Conservation (phyloP, 2,888 invertebrate genomes). For the Apamea epomidion region DNA sequence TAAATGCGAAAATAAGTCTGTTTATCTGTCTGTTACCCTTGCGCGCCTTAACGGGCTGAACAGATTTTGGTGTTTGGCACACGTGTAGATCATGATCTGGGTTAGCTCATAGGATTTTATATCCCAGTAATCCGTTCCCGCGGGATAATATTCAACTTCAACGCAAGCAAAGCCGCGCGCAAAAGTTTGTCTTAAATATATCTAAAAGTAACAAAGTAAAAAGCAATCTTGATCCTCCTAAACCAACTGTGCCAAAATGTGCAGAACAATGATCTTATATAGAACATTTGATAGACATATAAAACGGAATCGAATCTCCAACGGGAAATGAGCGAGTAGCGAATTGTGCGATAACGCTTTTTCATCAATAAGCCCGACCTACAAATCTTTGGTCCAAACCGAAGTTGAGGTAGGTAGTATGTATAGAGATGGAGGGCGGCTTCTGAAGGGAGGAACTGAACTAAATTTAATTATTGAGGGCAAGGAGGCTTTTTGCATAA, state of each 20-base stretch:
- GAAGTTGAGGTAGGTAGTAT: constrained; percentile 19
- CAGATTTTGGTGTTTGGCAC: background rate
- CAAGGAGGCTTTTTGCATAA: constrained; percentile 30
- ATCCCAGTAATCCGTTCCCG: background rate
- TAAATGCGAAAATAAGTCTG: background rate
- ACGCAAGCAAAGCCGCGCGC: background rate
- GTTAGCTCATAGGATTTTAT: background rate
- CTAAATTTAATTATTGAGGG: constrained; percentile 47
- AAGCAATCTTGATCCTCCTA: background rate
- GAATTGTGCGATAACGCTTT: constrained; percentile 73
- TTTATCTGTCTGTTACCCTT: background rate
- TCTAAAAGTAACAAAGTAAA: background rate
- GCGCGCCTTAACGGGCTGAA: background rate
- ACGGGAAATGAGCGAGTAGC: constrained; percentile 72
- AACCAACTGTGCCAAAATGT: constrained; percentile 18
- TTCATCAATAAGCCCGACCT: constrained; percentile 71
- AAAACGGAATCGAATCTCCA: constrained; percentile 73
- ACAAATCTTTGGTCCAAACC: constrained; percentile 47
- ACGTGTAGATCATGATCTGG: background rate
- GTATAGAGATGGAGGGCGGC: constrained; percentile 9
- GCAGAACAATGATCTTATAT: constrained; percentile 46
- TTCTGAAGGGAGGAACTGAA: constrained; percentile 24
- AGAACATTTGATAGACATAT: constrained; percentile 59
- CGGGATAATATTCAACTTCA: background rate
- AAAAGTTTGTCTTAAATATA: background rate